Evolutionary conservation across 2,113 vertebrate genomes (phyloP), one percentile per base, ranked within the genome.

Genomic region (Poeciliopsis occidentalis): DNA sequence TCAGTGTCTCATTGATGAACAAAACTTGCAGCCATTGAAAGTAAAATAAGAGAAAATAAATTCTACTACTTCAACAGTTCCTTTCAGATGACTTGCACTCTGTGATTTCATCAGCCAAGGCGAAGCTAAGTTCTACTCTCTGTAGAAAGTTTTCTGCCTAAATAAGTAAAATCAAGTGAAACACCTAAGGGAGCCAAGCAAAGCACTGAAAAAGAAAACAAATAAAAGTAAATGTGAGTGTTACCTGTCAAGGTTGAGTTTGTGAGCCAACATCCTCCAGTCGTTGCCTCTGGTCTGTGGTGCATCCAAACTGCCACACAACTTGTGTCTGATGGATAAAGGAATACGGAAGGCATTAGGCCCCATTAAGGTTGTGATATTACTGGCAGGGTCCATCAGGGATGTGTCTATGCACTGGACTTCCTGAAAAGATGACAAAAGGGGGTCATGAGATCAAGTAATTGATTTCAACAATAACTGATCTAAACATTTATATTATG

Each of bases 211-310:
- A 24, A 54, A 54, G 51, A 15, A 63, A 37, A 65, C 32, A 39
- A 37, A 65, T 12, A 65, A n/a, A 39, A 39, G 22, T 54, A 22
- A 26, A 11, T 24, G 22, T 24, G 4, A n/a, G 64, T 8, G 11
- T 27, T 41, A 99, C 98, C 98, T 97, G 95, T 99, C 97, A 89
- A 99, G 92, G 91, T 95, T 97, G 22, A 99, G 95, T 90, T 98
- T 99, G 89, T 98, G 98, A 24, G 98, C 98, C 87, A 99, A 86
- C 97, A 99, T 97, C 89, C 98, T 93, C 98, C 98, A 99, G 94
- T 99, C 98, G 0, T 99, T 98, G 65, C 98, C 98, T 51, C 98
- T 91, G n/a, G 97, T 98, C 92, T 99, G 97, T 0, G 98, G 98
- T 0, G 98, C 97, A 0, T 99, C 98, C 90, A 99, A 95, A 89